phyloP scores from a whole-genome alignment of 2,888 invertebrate genomes.

The Chrysopilus asiliformis region DNA sequence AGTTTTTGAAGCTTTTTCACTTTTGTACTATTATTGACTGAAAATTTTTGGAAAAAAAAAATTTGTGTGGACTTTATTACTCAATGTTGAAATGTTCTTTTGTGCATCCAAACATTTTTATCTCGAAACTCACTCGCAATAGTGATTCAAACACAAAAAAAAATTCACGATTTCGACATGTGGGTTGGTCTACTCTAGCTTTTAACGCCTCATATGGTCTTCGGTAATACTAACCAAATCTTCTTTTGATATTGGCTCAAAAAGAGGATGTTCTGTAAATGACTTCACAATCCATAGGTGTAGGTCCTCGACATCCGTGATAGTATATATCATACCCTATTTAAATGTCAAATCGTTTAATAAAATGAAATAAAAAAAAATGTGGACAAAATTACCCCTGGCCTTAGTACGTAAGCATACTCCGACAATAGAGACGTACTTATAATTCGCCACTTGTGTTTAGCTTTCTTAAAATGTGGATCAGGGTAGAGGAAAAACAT shows the following conservation, averaged over 20 bases:
- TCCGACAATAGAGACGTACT: slow-evolving; percentile 86
- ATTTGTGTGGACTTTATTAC: too few relatives aligned
- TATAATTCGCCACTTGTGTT: slow-evolving; percentile 98
- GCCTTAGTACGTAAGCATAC: slow-evolving; percentile 86
- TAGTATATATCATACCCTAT: slow-evolving; percentile 84
- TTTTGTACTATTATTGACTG: too few relatives aligned
- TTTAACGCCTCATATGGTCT: too few relatives aligned
- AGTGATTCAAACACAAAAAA: too few relatives aligned
- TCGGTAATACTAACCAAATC: slow-evolving; percentile 49
- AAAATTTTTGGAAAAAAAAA: too few relatives aligned
- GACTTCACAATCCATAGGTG: slow-evolving; percentile 96
- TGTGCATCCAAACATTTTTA: too few relatives aligned
- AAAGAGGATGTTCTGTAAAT: slow-evolving; percentile 81
- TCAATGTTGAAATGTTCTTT: too few relatives aligned
- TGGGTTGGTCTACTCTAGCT: too few relatives aligned
- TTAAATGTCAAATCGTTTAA: slow-evolving; percentile 6
- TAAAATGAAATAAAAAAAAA: slow-evolving; percentile 2
- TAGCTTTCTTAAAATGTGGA: slow-evolving; percentile 97
- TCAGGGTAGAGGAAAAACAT: slow-evolving; percentile 99
- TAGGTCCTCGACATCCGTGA: slow-evolving; percentile 94
- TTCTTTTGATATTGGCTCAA: slow-evolving; percentile 57
- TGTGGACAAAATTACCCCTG: slow-evolving; percentile 59
- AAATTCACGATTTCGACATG: too few relatives aligned
- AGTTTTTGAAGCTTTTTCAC: too few relatives aligned
- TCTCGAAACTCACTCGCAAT: too few relatives aligned